These are phyloP conservation scores for Lophotriccus pileatus DNA, from an alignment of 2,797 vertebrate genomes.

Conservation along the genomic window DNA sequence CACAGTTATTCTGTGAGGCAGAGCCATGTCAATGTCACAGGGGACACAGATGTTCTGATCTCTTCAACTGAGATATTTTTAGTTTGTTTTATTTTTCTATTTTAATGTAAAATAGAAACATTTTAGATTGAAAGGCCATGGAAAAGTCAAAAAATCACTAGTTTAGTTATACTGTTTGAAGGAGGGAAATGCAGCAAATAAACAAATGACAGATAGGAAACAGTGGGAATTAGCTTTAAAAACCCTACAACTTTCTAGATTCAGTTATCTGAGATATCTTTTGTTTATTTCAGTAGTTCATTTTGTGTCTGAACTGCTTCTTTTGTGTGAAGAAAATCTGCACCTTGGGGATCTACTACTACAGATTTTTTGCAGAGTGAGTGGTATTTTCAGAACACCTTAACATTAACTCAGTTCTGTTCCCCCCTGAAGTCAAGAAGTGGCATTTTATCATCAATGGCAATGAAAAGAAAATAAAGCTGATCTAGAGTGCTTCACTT, in stretches of 20 bases:
- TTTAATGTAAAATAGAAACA: neutral
- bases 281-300: neutral
- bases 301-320: conserved; percentile 3
- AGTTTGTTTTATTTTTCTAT: neutral
- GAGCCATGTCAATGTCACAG: neutral
- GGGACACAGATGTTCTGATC: neutral
- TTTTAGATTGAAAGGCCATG: neutral
- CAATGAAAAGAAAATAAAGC: conserved; percentile 14
- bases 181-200: neutral
- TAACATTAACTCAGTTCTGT: neutral
- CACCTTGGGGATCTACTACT: neutral
- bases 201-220: neutral
- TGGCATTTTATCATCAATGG: neutral
- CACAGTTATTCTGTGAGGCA: neutral
- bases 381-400: conserved; percentile 13
- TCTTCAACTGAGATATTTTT: neutral
- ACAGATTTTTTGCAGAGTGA: neutral
- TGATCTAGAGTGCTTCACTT: neutral
- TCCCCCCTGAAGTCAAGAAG: neutral
- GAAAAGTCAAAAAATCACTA: neutral
- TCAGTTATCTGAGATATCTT: neutral
- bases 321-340: conserved; percentile 2
- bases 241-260: neutral
- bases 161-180: neutral
- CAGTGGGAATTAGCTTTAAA: neutral